Percentiles rank a stretch among this genome's conserved stretches.
Conservation (phyloP, 2,113 vertebrate genomes). For the Neogale vison region DNA sequence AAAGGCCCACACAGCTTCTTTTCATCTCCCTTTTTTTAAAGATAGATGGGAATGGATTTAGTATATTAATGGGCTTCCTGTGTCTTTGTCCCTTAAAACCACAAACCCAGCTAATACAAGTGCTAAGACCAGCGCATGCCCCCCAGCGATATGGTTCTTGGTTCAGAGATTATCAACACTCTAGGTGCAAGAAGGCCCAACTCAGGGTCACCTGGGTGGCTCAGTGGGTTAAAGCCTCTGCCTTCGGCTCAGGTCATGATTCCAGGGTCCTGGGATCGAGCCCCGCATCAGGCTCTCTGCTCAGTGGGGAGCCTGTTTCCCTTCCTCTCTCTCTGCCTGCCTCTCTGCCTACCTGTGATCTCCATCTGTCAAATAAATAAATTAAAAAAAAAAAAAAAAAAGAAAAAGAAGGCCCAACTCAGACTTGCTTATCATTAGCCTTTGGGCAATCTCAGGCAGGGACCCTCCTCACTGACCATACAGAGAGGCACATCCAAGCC, state of each 20-base stretch:
- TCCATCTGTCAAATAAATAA: too few species aligned
- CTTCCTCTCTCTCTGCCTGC: too few species aligned
- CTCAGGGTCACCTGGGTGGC: too few species aligned
- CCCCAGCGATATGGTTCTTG: not conserved
- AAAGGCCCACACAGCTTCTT: not conserved
- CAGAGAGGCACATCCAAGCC: not conserved
- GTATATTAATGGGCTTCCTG: not conserved
- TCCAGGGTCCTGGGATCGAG: too few species aligned
- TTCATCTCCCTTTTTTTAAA: not conserved
- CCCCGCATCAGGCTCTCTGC: too few species aligned
- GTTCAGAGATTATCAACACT: not conserved
- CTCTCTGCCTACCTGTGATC: too few species aligned
- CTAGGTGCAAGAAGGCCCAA: not conserved
- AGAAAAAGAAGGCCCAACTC: not conserved
- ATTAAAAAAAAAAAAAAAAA: too few species aligned
- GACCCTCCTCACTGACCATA: constrained; percentile 2
- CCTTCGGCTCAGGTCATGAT: too few species aligned
- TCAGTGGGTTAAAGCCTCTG: too few species aligned
- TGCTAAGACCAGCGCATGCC: not conserved
- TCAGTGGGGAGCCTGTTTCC: too few species aligned
- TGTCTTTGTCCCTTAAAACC: not conserved
- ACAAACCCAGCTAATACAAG: not conserved
- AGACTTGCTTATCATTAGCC: not conserved
- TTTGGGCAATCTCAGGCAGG: not conserved
- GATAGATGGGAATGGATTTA: not conserved